Evolutionary conservation across 2,113 vertebrate genomes (phyloP).

Genomic region (Murina feae): DNA sequence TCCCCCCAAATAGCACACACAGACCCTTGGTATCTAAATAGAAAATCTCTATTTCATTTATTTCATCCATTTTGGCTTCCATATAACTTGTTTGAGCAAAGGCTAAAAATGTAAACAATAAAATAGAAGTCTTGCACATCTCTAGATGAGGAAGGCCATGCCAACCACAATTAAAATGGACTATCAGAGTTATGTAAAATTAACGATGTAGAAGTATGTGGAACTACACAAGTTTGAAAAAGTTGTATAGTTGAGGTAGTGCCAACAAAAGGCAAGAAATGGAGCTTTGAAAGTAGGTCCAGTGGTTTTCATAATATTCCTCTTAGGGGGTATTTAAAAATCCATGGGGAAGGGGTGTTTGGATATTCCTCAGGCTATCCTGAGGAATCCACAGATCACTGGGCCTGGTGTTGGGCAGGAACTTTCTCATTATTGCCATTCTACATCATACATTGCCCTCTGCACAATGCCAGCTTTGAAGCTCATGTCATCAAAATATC

Average conservation of each 20-base stretch:
- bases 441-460: not conserved
- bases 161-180: not conserved
- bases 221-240: not conserved
- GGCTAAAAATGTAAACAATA: conserved; percentile 18
- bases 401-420: not conserved
- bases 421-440: not conserved
- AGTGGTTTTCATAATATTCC: not conserved
- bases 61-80: not conserved
- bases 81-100: not conserved
- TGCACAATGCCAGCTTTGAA: not conserved
- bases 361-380: not conserved
- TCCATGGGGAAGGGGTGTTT: not conserved
- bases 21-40: not conserved
- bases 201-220: not conserved
- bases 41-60: not conserved
- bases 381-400: not conserved
- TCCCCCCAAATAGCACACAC: not conserved
- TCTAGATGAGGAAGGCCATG: not conserved
- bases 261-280: not conserved
- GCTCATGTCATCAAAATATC: not conserved
- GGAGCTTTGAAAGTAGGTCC: not conserved
- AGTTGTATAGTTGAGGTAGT: not conserved
- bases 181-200: not conserved
- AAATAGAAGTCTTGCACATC: not conserved
- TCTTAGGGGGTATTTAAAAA: not conserved